Percentiles rank a stretch among this genome's conserved stretches.
phyloP scores from a whole-genome alignment of 2,888 invertebrate species.

The Clepsis dumicolana region DNA sequence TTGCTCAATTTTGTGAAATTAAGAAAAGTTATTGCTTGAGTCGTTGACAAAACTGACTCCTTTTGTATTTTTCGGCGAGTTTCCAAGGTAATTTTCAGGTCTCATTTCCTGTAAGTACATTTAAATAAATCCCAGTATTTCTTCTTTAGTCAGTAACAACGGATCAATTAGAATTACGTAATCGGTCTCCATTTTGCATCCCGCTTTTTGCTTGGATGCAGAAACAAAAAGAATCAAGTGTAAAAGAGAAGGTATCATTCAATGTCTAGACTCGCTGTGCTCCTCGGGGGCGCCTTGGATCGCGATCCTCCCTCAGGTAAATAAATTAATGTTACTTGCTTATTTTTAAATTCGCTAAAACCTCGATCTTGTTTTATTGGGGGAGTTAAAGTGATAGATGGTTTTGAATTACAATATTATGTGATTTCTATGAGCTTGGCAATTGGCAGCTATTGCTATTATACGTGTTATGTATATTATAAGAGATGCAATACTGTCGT shows the following conservation, averaged over 20 bases:
- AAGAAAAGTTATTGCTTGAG: background rate
- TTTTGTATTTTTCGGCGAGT: background rate
- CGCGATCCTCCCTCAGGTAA: constrained; percentile 61
- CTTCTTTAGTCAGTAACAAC: background rate
- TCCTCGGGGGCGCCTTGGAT: constrained; percentile 59
- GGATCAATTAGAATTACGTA: background rate
- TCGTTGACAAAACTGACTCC: too few relatives aligned
- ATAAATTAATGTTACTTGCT: constrained; percentile 66
- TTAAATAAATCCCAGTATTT: background rate
- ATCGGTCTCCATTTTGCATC: constrained; percentile 14
- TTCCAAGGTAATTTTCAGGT: background rate
- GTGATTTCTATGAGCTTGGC: background rate
- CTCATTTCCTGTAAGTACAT: background rate
- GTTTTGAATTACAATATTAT: background rate
- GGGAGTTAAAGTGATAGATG: constrained; percentile 31
- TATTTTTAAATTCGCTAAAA: constrained; percentile 58
- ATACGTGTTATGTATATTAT: too few relatives aligned
- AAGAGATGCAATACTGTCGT: too few relatives aligned
- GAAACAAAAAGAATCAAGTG: constrained; percentile 35
- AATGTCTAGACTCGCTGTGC: constrained; percentile 66
- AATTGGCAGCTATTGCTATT: too few relatives aligned
- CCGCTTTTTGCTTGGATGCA: constrained; percentile 22
- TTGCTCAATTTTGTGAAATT: background rate
- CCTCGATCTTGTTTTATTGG: constrained; percentile 45
- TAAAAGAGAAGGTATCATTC: constrained; percentile 58